phyloP scores from a whole-genome alignment of 2,888 invertebrate species.

The Acanthosepion pharaonis region DNA sequence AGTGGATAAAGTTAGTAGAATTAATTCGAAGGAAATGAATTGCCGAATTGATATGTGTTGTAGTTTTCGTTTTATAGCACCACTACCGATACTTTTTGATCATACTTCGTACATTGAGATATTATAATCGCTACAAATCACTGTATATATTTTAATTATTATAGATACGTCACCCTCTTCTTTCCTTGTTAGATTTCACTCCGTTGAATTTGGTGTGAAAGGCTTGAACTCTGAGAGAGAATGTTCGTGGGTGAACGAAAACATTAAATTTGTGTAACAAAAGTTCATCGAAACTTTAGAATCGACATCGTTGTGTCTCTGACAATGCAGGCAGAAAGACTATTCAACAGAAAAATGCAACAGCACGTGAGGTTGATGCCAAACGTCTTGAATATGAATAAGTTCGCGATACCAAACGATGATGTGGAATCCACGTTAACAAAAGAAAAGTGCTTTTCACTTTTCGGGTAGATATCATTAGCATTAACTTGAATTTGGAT shows the following conservation, averaged over 20 bases:
- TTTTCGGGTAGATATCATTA: background rate
- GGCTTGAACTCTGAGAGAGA: no score
- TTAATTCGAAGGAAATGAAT: no score
- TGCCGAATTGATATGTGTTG: no score
- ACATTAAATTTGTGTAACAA: background rate
- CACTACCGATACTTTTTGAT: no score
- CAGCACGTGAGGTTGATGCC: background rate
- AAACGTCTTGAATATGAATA: background rate
- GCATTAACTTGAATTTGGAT: background rate
- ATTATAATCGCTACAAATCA: no score
- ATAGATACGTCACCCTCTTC: no score
- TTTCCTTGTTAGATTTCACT: no score
- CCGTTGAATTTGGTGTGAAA: no score
- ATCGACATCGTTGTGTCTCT: background rate
- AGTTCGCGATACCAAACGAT: background rate
- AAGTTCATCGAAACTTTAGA: background rate
- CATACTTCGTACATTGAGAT: no score
- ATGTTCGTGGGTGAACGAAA: background rate
- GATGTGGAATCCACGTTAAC: background rate
- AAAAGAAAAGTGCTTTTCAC: background rate
- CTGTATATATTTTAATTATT: no score
- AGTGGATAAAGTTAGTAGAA: no score
- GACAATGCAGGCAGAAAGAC: background rate
- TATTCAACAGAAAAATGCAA: background rate
- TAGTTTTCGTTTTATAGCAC: no score